Conservation (phyloP, 2,113 vertebrate genomes). For the Ornithorhynchus anatinus region DNA sequence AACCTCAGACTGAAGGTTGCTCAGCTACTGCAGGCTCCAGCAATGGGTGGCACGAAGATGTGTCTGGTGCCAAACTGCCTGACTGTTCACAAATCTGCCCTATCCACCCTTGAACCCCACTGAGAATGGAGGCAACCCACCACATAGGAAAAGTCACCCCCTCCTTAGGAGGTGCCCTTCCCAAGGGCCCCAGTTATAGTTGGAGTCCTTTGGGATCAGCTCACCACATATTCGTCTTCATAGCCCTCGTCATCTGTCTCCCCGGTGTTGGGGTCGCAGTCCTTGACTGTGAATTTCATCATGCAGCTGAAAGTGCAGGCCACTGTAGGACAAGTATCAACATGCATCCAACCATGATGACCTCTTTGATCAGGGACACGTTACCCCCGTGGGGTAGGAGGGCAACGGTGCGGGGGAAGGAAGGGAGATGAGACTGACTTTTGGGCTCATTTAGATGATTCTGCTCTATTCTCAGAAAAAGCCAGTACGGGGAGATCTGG, state of each 20-base stretch:
- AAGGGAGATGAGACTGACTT: neutral
- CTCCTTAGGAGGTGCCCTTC: neutral
- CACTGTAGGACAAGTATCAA: constrained; percentile 53
- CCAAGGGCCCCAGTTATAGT: neutral
- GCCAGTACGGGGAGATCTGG: neutral
- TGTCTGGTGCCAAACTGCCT: neutral
- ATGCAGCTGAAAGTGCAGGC: constrained; percentile 82
- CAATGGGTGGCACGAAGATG: too few species aligned
- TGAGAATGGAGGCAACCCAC: too few species aligned
- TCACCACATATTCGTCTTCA: constrained; percentile 84
- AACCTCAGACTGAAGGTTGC: too few species aligned
- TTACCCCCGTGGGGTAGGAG: neutral
- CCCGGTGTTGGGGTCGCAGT: constrained; percentile 79
- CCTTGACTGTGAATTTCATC: constrained; percentile 84
- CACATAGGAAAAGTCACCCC: too few species aligned
- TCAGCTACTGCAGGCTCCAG: too few species aligned
- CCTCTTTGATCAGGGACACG: too few species aligned
- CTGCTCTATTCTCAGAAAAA: neutral
- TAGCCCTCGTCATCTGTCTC: constrained; percentile 78
- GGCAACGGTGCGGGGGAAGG: too few species aligned
- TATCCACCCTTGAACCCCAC: too few species aligned
- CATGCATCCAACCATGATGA: neutral
- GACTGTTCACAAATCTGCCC: neutral
- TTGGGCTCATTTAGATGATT: neutral
- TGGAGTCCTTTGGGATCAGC: neutral